Conservation (phyloP, 2,797 vertebrate species). For the Valencia hispanica region DNA sequence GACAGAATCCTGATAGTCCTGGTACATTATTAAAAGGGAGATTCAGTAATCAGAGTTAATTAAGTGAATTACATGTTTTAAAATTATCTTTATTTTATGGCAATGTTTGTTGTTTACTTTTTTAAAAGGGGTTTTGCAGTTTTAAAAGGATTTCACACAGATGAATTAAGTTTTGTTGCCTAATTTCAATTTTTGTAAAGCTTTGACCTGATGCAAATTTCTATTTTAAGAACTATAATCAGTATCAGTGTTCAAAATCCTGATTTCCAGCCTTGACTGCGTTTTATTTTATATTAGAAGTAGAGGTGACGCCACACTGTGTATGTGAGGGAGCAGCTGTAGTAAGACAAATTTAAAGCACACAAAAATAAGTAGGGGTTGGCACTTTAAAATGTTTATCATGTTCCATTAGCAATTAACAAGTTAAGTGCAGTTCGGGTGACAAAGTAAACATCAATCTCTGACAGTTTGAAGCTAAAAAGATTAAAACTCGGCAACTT, state of each 20-base stretch:
- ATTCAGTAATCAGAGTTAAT: slow-evolving; percentile 1
- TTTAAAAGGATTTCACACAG: neutral
- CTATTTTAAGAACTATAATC: neutral
- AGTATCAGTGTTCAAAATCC: neutral
- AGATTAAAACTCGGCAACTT: too few relatives aligned
- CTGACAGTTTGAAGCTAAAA: too few relatives aligned
- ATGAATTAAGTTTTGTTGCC: neutral
- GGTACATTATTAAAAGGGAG: neutral
- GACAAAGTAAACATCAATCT: too few relatives aligned
- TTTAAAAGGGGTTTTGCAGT: neutral
- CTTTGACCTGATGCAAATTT: neutral
- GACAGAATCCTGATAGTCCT: neutral
- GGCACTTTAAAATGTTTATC: neutral
- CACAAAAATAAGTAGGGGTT: neutral
- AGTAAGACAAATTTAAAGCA: too few relatives aligned
- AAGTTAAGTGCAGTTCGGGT: too few relatives aligned
- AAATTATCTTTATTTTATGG: neutral
- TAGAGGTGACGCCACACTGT: neutral
- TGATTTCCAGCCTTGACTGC: neutral
- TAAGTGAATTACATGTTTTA: neutral
- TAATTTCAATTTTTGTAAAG: neutral
- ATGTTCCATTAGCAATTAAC: neutral
- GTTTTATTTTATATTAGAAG: neutral
- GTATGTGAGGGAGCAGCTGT: neutral
- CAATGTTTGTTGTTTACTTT: neutral